Evolutionary conservation across 2,888 invertebrate genomes (phyloP).

Genomic region (Clivina fossor): DNA sequence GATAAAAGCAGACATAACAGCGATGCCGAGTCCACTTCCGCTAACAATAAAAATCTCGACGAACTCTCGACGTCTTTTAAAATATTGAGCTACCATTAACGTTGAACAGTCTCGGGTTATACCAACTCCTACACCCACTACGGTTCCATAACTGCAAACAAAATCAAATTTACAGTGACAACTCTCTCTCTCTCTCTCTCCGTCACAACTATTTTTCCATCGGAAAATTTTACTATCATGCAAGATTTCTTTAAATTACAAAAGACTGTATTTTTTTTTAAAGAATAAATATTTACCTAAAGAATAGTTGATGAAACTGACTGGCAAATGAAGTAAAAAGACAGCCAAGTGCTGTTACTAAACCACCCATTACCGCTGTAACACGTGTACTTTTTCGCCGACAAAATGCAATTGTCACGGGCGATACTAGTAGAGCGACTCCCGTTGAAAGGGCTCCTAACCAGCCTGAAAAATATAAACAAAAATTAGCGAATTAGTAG

Average conservation of each 20-base stretch:
- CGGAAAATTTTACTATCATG: no score
- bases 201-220: no score
- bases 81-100: conserved; percentile 88
- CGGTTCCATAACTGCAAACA: conserved; percentile 79
- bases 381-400: conserved; percentile 84
- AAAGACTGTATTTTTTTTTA: not conserved
- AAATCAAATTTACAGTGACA: no score
- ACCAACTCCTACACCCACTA: conserved; percentile 79
- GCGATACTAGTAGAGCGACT: conserved; percentile 77
- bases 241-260: no score
- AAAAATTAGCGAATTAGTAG: no score
- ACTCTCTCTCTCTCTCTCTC: no score
- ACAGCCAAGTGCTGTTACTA: conserved; percentile 82
- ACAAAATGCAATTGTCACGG: conserved; percentile 82
- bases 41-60: conserved; percentile 87
- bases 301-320: conserved; percentile 86
- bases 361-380: conserved; percentile 83
- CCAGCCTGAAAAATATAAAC: conserved; percentile 77
- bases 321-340: conserved; percentile 88
- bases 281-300: conserved; percentile 62
- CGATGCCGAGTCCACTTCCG: conserved; percentile 82
- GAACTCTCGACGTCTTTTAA: conserved; percentile 79
- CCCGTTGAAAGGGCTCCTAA: conserved; percentile 79
- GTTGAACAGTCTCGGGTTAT: conserved; percentile 84
- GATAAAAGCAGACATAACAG: conserved; percentile 81